These are phyloP conservation scores for Gnathonemus echidnorhynchus DNA, from an alignment of 2,113 vertebrate genomes.

Conservation along the genomic window DNA sequence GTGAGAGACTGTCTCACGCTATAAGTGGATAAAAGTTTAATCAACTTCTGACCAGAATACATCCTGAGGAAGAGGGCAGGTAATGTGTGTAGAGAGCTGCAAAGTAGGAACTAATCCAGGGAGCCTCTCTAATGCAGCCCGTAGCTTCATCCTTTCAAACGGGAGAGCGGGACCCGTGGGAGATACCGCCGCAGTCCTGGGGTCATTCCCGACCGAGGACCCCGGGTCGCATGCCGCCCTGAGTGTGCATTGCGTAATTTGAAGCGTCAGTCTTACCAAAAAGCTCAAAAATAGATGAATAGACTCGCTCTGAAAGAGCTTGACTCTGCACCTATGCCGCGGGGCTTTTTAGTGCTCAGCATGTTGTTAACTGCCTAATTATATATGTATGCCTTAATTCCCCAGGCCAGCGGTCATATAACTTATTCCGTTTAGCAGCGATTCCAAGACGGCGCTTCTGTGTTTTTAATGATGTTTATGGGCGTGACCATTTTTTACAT, in stretches of 20 bases:
- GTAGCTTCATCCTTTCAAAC: not conserved
- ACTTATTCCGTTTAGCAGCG: not conserved
- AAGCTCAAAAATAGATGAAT: not conserved
- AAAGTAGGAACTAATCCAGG: not conserved
- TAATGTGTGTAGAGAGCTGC: not conserved
- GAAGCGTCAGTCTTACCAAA: not conserved
- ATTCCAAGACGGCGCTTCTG: not conserved
- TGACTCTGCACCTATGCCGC: not conserved
- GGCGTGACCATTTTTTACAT: not conserved
- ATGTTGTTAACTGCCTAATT: not conserved
- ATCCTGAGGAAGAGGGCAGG: not conserved
- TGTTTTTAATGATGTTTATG: not conserved
- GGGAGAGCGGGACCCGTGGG: not conserved
- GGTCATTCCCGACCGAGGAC: not conserved
- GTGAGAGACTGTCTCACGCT: not conserved
- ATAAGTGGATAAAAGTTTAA: not conserved
- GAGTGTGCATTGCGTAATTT: not conserved
- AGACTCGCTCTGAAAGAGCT: not conserved
- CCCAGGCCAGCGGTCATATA: not conserved
- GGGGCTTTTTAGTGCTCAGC: not conserved
- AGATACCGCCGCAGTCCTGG: not conserved
- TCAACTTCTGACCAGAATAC: not conserved
- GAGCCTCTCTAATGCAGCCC: not conserved
- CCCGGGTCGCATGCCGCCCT: not conserved
- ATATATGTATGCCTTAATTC: not conserved